These are phyloP conservation scores for Drosophila kokeensis DNA, from an alignment of 2,888 invertebrate genomes.

Conservation along the genomic window DNA sequence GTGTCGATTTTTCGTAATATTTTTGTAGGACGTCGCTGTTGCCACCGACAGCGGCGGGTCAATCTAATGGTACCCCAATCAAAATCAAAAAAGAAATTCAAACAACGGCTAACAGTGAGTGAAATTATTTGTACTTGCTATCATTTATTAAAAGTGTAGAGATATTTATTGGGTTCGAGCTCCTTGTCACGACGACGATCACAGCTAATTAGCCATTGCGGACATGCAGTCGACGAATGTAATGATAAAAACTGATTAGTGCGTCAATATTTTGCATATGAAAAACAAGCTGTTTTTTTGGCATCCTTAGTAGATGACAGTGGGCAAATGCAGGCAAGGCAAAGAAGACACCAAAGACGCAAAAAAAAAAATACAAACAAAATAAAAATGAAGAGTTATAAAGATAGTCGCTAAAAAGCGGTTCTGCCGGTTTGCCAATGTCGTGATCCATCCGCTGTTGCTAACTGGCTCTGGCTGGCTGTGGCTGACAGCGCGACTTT, in stretches of 20 bases:
- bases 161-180: slow-evolving; percentile 24
- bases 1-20: slow-evolving; percentile 47
- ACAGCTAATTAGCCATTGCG: slow-evolving; percentile 40
- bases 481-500: slow-evolving; percentile 46
- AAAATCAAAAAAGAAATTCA: slow-evolving; percentile 69
- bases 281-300: slow-evolving; percentile 7
- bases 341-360: slow-evolving; percentile 46
- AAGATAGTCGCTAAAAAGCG: slow-evolving; percentile 60
- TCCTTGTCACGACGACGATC: slow-evolving; percentile 36
- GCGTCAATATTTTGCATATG: slow-evolving; percentile 38
- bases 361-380: slow-evolving; percentile 30
- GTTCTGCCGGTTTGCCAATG: slow-evolving; percentile 77
- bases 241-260: slow-evolving; percentile 7
- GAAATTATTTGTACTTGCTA: slow-evolving; percentile 65
- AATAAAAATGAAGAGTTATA: slow-evolving; percentile 27
- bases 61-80: slow-evolving; percentile 66
- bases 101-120: slow-evolving; percentile 61
- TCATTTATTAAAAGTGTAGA: slow-evolving; percentile 52
- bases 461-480: slow-evolving; percentile 8
- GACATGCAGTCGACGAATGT: slow-evolving; percentile 4
- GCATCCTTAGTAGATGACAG: slow-evolving; percentile 32
- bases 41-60: slow-evolving; percentile 61
- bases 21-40: slow-evolving; percentile 28
- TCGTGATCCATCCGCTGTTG: slow-evolving; percentile 61
- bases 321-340: slow-evolving; percentile 45